Evolutionary conservation across 2,797 vertebrate species (phyloP).

Genomic region (Selene dorsalis): DNA sequence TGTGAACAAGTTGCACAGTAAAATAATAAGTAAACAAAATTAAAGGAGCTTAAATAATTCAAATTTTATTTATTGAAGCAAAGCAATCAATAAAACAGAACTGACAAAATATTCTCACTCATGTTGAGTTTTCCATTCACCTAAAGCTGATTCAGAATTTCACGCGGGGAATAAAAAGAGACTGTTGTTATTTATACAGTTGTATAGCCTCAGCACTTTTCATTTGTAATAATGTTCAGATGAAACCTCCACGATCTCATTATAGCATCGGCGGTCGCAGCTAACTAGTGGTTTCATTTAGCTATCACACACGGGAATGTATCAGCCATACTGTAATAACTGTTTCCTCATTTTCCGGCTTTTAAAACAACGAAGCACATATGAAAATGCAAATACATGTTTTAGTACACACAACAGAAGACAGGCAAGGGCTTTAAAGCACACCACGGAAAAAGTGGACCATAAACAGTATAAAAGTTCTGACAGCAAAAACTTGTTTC

Average conservation of each 20-base stretch:
- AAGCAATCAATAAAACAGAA: slow-evolving; percentile 64
- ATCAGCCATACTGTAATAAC: slow-evolving; percentile 52
- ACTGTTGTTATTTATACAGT: slow-evolving; percentile 8
- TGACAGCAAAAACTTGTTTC: slow-evolving; percentile 43
- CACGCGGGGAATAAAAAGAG: slow-evolving; percentile 37
- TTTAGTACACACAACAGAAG: slow-evolving; percentile 49
- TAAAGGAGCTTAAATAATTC: slow-evolving; percentile 59
- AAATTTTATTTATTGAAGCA: slow-evolving; percentile 75
- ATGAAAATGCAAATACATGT: slow-evolving; percentile 57
- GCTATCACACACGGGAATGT: slow-evolving; percentile 61
- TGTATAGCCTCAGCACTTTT: slow-evolving; percentile 32
- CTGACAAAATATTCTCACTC: slow-evolving; percentile 31
- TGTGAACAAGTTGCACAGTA: background rate
- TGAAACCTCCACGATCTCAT: slow-evolving; percentile 41
- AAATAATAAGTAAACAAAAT: slow-evolving; percentile 2
- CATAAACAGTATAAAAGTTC: slow-evolving; percentile 67
- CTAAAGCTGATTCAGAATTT: slow-evolving; percentile 37
- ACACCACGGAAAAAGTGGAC: slow-evolving; percentile 37
- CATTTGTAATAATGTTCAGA: slow-evolving; percentile 18
- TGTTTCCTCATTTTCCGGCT: slow-evolving; percentile 44
- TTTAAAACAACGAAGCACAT: slow-evolving; percentile 32
- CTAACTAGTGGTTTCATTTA: slow-evolving; percentile 31
- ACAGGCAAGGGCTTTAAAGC: slow-evolving; percentile 45
- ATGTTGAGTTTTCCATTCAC: slow-evolving; percentile 30
- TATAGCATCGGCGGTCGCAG: slow-evolving; percentile 23